Percentiles rank a stretch among this genome's conserved stretches.
phyloP scores from a whole-genome alignment of 2,888 invertebrate species.

The Loripinus fragilis region DNA sequence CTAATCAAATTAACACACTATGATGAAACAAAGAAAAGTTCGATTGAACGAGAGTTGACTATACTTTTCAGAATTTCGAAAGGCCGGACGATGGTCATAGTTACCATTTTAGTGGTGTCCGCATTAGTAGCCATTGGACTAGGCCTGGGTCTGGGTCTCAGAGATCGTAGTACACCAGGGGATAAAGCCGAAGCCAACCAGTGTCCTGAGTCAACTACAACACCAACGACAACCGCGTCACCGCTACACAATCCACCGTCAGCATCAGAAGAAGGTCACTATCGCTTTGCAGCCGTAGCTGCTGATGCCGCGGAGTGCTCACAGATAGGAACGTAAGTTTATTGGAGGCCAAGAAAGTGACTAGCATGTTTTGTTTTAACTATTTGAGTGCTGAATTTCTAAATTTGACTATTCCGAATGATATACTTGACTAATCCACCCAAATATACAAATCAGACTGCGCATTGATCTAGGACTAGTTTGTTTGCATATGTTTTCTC shows the following conservation, averaged over 20 bases:
- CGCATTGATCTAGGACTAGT: too few species aligned
- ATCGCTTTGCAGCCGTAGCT: slow-evolving; percentile 56
- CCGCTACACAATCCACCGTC: slow-evolving; percentile 38
- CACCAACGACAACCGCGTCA: background rate
- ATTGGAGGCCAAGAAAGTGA: too few species aligned
- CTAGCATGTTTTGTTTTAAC: too few species aligned
- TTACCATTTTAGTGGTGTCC: slow-evolving; percentile 39
- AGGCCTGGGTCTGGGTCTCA: slow-evolving; percentile 50
- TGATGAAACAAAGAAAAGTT: too few species aligned
- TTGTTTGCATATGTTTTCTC: too few species aligned
- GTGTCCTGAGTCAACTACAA: background rate
- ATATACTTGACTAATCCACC: too few species aligned
- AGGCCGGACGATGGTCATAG: slow-evolving; percentile 45
- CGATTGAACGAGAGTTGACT: too few species aligned
- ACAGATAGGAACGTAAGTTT: slow-evolving; percentile 57
- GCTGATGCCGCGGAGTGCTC: slow-evolving; percentile 57
- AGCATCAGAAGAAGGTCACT: slow-evolving; percentile 43
- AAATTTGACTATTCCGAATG: too few species aligned
- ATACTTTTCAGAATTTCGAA: slow-evolving; percentile 45
- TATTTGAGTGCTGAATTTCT: too few species aligned
- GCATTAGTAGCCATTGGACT: slow-evolving; percentile 50
- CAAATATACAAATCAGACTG: too few species aligned
- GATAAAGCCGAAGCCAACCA: background rate
- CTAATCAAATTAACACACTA: too few species aligned
- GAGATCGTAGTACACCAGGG: slow-evolving; percentile 11